Base-by-base conservation (phyloP, 2,888 invertebrate genomes). In the Tipula unca region DNA sequence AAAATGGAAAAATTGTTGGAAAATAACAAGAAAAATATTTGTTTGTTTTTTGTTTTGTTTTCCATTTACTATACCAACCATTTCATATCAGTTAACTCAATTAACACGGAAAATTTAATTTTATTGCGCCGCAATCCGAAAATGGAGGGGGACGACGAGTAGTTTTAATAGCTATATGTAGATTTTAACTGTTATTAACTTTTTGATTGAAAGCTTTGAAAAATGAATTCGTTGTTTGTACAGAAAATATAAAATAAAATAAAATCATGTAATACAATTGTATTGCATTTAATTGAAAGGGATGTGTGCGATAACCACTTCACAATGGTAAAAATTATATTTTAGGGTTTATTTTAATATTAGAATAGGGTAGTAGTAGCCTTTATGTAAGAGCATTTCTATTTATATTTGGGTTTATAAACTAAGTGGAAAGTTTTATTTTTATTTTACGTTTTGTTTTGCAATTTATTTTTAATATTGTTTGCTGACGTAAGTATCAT, bases 81-180 rank as follows among this genome's bases (percentile, higher is more conserved):
- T 69, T 69, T 69, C 69, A 69, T 69, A 69, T 69, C 69, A 69
- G 69, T 69, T 69, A 69, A 69, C 69, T 69, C 69, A 69, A 69
- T 69, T 69, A 69, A 69, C 69, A 69, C 69, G 25, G 69, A 69
- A 25, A 69, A 69, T 69, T 69, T 69, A 69, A 69, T 69, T 69
- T 69, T 69, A 69, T 25, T 25, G 69, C 10, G 69, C 69, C 69
- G 10, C 69, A 69, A 25, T 69, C 17, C 48, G 17, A n/a, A n/a
- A n/a, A 25, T 20, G 69, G 32, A 6, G 10, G 25, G 69, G 20
- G 69, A 25, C 13, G 25, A 5, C 48, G 69, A 25, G 69, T 69
- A 69, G 20, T 69, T 69, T 69, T 48, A 48, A 48, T 48, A 48
- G 48, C 20, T 17, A n/a, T n/a, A n/a, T 48, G 48, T 48, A 17